Evolutionary conservation across 2,113 vertebrate species (phyloP).

Genomic region (Petromus typicus): DNA sequence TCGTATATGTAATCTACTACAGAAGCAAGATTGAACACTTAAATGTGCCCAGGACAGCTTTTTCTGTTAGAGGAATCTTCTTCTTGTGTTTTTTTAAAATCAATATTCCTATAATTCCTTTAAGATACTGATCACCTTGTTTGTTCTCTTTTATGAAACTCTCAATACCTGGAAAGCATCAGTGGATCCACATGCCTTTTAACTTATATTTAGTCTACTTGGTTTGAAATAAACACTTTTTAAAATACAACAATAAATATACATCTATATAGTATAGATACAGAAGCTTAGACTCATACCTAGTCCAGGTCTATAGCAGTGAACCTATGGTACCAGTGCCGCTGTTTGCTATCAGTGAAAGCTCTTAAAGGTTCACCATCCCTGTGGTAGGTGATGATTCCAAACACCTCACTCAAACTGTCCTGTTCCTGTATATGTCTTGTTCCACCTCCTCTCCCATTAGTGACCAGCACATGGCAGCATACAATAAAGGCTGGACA

Average conservation of each 20-base stretch:
- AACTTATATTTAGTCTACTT: neutral
- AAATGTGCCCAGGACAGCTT: neutral
- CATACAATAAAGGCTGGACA: no score
- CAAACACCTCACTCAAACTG: neutral
- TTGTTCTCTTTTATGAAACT: neutral
- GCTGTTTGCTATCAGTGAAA: neutral
- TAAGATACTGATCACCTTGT: neutral
- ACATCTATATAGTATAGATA: neutral
- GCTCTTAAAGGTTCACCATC: neutral
- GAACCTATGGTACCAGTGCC: neutral
- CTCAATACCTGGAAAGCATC: neutral
- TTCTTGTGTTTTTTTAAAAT: neutral
- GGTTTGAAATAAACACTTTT: neutral
- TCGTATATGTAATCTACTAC: neutral
- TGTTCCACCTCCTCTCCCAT: neutral
- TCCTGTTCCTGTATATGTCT: neutral
- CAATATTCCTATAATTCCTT: neutral
- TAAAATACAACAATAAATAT: neutral
- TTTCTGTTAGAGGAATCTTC: neutral
- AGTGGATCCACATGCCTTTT: no score
- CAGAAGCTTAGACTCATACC: neutral
- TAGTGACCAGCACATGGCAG: neutral
- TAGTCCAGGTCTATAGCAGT: neutral
- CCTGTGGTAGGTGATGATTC: neutral
- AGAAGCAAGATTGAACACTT: neutral